Evolutionary conservation across 2,888 invertebrate species (phyloP).

Genomic region (Gymnoscelis rufifasciata): DNA sequence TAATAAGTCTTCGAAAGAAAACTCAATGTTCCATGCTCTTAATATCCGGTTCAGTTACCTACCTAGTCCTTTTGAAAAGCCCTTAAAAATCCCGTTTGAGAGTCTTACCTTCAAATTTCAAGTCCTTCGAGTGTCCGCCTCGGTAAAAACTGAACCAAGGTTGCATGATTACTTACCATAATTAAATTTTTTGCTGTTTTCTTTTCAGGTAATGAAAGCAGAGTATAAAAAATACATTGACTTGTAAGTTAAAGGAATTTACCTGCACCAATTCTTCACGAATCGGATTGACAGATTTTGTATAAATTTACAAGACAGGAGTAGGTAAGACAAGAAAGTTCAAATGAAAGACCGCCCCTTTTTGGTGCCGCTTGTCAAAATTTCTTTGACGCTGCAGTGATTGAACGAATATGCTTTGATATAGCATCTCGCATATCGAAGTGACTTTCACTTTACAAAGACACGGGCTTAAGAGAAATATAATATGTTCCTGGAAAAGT

Average conservation of each 20-base stretch:
- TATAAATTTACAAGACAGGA: too few species aligned
- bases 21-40: too few species aligned
- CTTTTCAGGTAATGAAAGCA: slow-evolving; percentile 2
- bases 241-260: too few species aligned
- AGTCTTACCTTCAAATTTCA: slow-evolving; percentile 44
- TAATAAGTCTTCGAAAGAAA: too few species aligned
- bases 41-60: not conserved
- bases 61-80: slow-evolving; percentile 25
- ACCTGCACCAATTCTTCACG: too few species aligned
- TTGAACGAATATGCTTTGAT: slow-evolving; percentile 13
- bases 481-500: not conserved
- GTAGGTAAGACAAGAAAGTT: not conserved
- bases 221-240: too few species aligned
- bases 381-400: slow-evolving; percentile 23
- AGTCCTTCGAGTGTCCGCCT: slow-evolving; percentile 16
- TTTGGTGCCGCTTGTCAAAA: slow-evolving; percentile 15
- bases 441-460: too few species aligned
- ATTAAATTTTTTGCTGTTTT: not conserved
- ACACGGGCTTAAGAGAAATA: not conserved
- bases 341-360: slow-evolving; percentile 6
- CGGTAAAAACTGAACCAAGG: not conserved
- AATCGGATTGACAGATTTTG: too few species aligned
- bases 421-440: too few species aligned
- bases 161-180: not conserved
- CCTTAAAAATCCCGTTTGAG: slow-evolving; percentile 23